Evolutionary conservation across 2,888 invertebrate species (phyloP), one percentile per base, ranked within the genome.

Genomic region (Xestia sexstrigata): DNA sequence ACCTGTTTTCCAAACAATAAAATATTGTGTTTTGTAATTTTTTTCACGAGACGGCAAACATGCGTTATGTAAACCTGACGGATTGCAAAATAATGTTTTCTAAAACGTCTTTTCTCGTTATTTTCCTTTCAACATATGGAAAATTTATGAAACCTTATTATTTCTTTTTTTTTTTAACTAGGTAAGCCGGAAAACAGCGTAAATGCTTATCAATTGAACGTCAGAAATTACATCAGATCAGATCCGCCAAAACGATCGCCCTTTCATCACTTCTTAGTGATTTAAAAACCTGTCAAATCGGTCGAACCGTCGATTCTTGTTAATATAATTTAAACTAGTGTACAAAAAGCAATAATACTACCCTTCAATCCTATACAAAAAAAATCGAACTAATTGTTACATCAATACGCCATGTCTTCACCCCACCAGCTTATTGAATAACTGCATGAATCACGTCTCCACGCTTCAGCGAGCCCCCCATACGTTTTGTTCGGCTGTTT

Each of bases 381-480:
- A 74, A 72, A 69, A 62, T 67, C 2, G 2, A 58, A 49, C 52
- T 83, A 75, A 84, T 84, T 82, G 72, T 85, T 75, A 79, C 73
- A 85, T 78, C 70, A 74, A 78, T 86, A 82, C 76, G 20, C 55
- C 68, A 71, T 71, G 30, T 70, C 52, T 90, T 91, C 89, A 91
- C 92, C 91, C 91, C 88, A 92, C 87, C 90, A 92, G 93, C 90
- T 95, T 95, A 96, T 96, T 95, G 94, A 95, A 96, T 96, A 95
- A 95, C 93, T 94, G 95, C 93, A 95, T 95, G 96, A 96, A 93
- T 95, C 95, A 96, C 94, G 86, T 92, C 89, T 90, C 88, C 92
- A 94, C 92, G 95, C 93, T 93, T 89, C 93, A 91, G 89, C 93
- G 95, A 88, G 69, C 88, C 85, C 94, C 94, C 95, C 94, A 94